Conservation (phyloP, 2,797 vertebrate species). For the Hipposideros larvatus region DNA sequence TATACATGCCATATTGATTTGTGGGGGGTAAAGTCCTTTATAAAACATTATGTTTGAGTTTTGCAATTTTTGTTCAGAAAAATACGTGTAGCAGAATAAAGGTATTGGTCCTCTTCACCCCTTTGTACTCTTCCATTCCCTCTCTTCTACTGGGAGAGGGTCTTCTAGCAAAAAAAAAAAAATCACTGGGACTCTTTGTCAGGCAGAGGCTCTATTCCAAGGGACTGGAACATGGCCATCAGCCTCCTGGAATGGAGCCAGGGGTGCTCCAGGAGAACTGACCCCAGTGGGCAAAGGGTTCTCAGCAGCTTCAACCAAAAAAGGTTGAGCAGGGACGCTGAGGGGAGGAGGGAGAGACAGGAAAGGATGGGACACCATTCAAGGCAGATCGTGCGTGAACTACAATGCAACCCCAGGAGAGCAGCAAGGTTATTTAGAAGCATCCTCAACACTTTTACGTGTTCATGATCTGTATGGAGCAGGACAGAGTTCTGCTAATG, state of each 20-base stretch:
- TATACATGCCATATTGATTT: not conserved
- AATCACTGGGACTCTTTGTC: not conserved
- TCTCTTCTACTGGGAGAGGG: not conserved
- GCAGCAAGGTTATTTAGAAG: not conserved
- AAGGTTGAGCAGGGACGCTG: not conserved
- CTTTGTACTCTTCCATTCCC: not conserved
- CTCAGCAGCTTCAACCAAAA: not conserved
- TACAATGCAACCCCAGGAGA: not conserved
- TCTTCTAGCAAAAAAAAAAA: not conserved
- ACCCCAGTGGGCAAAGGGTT: not conserved
- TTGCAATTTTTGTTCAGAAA: slow-evolving; percentile 21
- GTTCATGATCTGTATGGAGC: not conserved
- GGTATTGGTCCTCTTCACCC: not conserved
- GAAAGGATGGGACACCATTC: not conserved
- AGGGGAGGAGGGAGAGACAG: no score
- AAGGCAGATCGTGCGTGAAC: not conserved
- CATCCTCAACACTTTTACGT: not conserved
- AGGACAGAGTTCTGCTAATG: not conserved
- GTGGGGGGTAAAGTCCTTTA: not conserved
- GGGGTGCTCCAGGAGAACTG: no score
- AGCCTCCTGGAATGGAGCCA: not conserved
- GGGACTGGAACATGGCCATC: no score
- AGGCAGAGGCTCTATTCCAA: not conserved
- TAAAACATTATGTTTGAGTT: not conserved
- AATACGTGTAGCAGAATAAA: not conserved